phyloP scores from a whole-genome alignment of 2,113 vertebrate species.

The Mus pahari region DNA sequence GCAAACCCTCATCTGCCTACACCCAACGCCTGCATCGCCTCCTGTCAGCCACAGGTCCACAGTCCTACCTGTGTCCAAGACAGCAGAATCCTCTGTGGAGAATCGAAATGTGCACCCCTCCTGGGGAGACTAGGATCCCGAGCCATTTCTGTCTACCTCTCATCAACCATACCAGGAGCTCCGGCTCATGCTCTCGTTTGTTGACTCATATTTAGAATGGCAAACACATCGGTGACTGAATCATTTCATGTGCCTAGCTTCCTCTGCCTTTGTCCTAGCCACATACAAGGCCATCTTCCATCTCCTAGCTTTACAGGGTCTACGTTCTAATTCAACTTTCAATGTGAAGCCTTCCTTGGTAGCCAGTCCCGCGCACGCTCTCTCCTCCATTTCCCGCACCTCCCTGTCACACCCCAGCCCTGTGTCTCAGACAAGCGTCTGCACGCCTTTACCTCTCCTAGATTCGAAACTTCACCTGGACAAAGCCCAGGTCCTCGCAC shows the following conservation, averaged over 20 bases:
- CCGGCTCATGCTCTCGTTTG: neutral
- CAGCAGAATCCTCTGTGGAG: neutral
- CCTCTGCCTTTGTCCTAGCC: neutral
- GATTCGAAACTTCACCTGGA: neutral
- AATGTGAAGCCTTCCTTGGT: neutral
- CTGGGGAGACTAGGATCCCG: neutral
- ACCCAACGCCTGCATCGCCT: neutral
- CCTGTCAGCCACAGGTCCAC: neutral
- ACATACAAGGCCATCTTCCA: neutral
- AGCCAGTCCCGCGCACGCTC: neutral
- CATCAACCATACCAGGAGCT: neutral
- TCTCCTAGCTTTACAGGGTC: neutral
- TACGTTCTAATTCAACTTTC: neutral
- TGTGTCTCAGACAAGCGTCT: neutral
- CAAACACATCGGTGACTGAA: neutral
- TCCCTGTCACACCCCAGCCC: neutral
- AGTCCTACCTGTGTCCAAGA: neutral
- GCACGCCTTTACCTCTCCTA: neutral
- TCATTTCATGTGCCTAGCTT: neutral
- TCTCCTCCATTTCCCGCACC: neutral
- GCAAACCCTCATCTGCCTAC: neutral
- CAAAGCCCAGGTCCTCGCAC: neutral
- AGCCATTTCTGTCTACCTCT: neutral
- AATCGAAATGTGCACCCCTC: neutral
- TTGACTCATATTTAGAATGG: neutral